These are phyloP conservation scores for Siphlonurus alternatus DNA, from an alignment of 2,888 invertebrate species.

Conservation along the genomic window DNA sequence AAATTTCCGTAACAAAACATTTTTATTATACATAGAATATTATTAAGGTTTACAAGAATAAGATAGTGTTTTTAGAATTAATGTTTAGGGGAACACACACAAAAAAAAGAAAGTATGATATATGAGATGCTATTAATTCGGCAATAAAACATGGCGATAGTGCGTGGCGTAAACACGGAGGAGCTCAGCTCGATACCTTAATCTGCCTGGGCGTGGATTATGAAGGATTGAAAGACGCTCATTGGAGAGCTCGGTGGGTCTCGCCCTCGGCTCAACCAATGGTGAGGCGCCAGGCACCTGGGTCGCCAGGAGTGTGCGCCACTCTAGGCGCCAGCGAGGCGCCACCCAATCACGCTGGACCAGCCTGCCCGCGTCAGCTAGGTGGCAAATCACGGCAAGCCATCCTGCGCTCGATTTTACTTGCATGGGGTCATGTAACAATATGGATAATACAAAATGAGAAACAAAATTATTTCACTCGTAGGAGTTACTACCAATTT, in stretches of 20 bases:
- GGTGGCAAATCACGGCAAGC: background rate
- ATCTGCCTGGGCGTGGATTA: background rate
- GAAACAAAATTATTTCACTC: too few relatives aligned
- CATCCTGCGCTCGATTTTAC: background rate
- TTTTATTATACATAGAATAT: background rate
- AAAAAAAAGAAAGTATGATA: background rate
- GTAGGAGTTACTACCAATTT: too few relatives aligned
- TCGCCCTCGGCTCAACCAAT: too few relatives aligned
- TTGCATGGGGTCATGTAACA: too few relatives aligned
- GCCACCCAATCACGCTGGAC: background rate
- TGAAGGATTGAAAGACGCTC: background rate
- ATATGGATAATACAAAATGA: too few relatives aligned
- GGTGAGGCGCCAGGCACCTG: background rate
- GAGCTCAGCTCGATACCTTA: background rate
- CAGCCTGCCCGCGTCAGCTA: background rate
- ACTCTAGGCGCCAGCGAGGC: background rate
- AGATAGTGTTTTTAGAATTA: background rate
- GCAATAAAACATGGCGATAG: background rate
- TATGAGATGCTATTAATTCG: background rate
- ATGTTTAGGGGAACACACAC: background rate
- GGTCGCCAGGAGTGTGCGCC: background rate
- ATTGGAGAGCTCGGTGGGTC: background rate
- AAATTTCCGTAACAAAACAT: background rate
- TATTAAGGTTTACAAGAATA: background rate
- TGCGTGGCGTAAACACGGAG: background rate